Evolutionary conservation across 1,140 invertebrate genomes (phyloP), one percentile per base, ranked within the genome.

Genomic region (Uloborus diversus): DNA sequence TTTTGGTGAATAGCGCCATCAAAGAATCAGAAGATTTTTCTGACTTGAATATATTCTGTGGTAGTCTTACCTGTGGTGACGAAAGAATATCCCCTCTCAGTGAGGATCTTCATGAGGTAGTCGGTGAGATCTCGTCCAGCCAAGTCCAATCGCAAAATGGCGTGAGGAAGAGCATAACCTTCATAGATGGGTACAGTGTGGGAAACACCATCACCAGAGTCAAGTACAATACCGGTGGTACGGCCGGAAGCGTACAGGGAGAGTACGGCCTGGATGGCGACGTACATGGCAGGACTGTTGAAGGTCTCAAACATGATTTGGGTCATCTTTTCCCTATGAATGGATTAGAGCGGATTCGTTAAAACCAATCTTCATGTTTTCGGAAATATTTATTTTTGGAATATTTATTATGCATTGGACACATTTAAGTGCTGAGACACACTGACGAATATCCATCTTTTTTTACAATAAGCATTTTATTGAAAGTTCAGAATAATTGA

Each of bases 171-270:
- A 83, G 89, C 89, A 83, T 90, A 90, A 82, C 90, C 90, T 85
- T 90, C 88, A 81, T 90, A 90, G 84, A 88, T 89, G 61, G 89
- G 89, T 11, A 90, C 89, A 79, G 89, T 90, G 86, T 90, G 89
- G 73, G 89, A 88, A 57, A 90, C 89, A 86, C 90, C 90, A 85
- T 90, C 89, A 79, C 90, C 89, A 70, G 87, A 88, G 82, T 89
- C 89, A 17, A 90, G 81, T 1, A 90, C 89, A 61, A 89, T 87
- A 85, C 89, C 89, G 62, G 90, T 90, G 82, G 89, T 90, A 92
- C 95, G 92, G 90, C 95, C 93, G 83, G 94, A 95, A 79, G 94
- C 94, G 88, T 96, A 96, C 86, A 96, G 89, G 33, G 93, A 93
- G 20, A 94, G 88, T 14, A 94, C 92, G 81, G 92, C 92, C 87